phyloP scores from a whole-genome alignment of 1,140 invertebrate genomes.

The Megathymus violae region DNA sequence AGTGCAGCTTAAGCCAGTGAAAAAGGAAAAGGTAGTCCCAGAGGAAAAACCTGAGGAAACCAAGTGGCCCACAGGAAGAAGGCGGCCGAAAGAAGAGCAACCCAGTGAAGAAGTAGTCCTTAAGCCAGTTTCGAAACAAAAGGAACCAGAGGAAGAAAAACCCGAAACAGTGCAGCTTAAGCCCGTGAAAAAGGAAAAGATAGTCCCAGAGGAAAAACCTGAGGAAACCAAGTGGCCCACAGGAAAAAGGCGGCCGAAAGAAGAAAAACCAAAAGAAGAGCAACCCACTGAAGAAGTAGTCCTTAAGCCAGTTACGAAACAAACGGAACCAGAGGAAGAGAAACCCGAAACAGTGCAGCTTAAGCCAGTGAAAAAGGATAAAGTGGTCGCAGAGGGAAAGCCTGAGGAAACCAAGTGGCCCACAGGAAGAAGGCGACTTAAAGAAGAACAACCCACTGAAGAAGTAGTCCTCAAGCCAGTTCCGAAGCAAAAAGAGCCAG shows the following conservation, averaged over 20 bases:
- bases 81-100: no score
- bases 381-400: constrained; percentile 46
- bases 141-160: constrained; percentile 28
- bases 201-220: constrained; percentile 58
- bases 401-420: constrained; percentile 32
- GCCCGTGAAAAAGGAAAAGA: constrained; percentile 52
- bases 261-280: constrained; percentile 64
- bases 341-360: constrained; percentile 37
- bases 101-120: no score
- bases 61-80: no score
- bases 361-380: no score
- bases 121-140: no score
- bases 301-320: constrained; percentile 36
- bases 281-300: constrained; percentile 66
- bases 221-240: constrained; percentile 74
- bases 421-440: constrained; percentile 1
- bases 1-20: no score
- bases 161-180: constrained; percentile 35
- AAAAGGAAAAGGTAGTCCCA: no score
- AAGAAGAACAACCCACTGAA: constrained; percentile 28
- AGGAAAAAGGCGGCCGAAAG: constrained; percentile 71
- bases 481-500: constrained; percentile 35
- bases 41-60: no score
- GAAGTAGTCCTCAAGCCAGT: constrained; percentile 37
- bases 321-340: constrained; percentile 45